These are phyloP conservation scores for Ditula angustiorana DNA, from an alignment of 2,888 invertebrate genomes.

Conservation along the genomic window DNA sequence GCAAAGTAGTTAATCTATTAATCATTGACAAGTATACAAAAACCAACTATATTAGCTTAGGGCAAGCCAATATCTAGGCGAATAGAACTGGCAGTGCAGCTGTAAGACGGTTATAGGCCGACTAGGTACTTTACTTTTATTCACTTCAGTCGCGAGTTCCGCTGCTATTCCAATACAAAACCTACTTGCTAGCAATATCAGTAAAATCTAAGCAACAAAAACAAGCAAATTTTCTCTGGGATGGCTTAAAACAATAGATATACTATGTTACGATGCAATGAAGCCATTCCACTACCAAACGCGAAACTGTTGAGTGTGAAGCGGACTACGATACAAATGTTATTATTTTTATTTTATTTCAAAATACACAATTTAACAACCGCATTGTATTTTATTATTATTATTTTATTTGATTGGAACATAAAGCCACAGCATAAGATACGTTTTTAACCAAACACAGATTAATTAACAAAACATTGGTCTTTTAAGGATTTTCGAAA, in stretches of 20 bases:
- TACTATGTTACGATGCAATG: constrained; percentile 14
- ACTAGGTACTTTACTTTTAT: not conserved
- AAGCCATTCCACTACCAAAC: constrained; percentile 10
- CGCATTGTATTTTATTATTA: too few species aligned
- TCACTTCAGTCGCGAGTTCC: not conserved
- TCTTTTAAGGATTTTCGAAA: too few species aligned
- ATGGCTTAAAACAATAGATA: constrained; percentile 28
- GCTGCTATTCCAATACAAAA: constrained; percentile 2
- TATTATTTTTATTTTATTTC: too few species aligned
- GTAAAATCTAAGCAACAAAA: constrained; percentile 13
- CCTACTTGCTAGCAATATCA: not conserved
- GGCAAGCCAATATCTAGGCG: not conserved
- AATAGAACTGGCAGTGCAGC: not conserved
- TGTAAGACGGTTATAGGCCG: not conserved
- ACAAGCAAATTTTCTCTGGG: constrained; percentile 8
- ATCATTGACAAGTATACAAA: too few species aligned
- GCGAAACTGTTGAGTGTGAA: not conserved
- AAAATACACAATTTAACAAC: too few species aligned
- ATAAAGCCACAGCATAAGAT: too few species aligned
- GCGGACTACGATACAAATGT: constrained; percentile 22
- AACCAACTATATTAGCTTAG: too few species aligned
- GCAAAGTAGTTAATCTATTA: too few species aligned
- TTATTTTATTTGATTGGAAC: too few species aligned
- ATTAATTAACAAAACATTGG: too few species aligned
- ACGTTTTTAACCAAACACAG: too few species aligned